A percentile compares a stretch with the other conserved stretches of the same genome.
These are phyloP conservation scores for Melierax canorus DNA, from an alignment of 2,113 vertebrate genomes.

Conservation along the genomic window DNA sequence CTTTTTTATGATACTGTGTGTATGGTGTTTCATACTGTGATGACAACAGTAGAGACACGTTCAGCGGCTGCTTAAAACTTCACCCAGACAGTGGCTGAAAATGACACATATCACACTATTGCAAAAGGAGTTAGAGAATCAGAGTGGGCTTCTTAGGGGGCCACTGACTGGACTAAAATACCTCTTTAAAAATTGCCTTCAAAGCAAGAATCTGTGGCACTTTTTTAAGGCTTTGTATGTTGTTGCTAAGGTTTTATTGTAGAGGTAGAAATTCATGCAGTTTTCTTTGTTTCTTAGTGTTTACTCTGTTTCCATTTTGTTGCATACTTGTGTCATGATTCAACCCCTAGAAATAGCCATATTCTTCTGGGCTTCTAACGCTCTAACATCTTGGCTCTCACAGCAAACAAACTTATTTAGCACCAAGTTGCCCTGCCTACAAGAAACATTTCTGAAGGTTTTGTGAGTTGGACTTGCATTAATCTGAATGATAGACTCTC, in stretches of 20 bases:
- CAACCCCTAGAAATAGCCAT: slow-evolving; percentile 28
- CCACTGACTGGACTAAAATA: background rate
- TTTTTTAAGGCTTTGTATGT: background rate
- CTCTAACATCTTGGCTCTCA: slow-evolving; percentile 12
- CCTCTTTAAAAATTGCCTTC: background rate
- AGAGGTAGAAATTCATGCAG: background rate
- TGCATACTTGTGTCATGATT: slow-evolving; percentile 38
- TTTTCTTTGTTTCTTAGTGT: slow-evolving; percentile 30
- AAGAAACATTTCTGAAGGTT: slow-evolving; percentile 7
- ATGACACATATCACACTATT: background rate
- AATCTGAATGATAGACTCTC: slow-evolving; percentile 40
- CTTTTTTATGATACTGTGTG: background rate
- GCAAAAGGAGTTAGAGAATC: background rate
- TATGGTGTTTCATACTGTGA: background rate
- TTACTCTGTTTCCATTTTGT: slow-evolving; percentile 52
- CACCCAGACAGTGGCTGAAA: background rate
- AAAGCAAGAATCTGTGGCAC: background rate
- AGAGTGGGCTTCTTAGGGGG: background rate
- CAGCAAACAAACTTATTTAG: slow-evolving; percentile 24
- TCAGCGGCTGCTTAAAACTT: background rate
- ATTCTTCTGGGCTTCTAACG: slow-evolving; percentile 10
- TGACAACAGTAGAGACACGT: background rate
- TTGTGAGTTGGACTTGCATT: slow-evolving; percentile 41
- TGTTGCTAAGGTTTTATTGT: background rate
- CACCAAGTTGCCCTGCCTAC: slow-evolving; percentile 10